Base-by-base conservation (phyloP, 2,797 vertebrate genomes). In the Holocentrus rufus region DNA sequence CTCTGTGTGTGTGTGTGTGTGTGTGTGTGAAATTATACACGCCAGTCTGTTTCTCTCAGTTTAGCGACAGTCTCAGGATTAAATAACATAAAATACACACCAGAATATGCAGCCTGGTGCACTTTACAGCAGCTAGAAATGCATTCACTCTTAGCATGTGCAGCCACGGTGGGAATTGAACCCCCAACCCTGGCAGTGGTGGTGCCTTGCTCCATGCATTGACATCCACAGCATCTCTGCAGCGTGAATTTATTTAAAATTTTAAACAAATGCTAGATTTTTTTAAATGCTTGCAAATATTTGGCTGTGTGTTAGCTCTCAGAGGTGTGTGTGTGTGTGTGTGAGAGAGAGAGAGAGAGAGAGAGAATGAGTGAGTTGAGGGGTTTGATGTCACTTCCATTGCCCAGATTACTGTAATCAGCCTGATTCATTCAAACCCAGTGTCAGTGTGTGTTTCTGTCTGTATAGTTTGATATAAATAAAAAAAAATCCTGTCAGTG, bases 1-100 rank as follows among this genome's bases (percentile, higher is more conserved):
- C 71, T 83, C 83, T 90, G 86, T 85, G 63, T 63, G 69, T 87
- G 85, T 87, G 83, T 82, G 75, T 82, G 62, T 65, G 57, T 83
- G 67, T 72, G 72, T 39, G 74, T 81, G 75, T n/a, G 44, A 17
- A 75, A 77, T 47, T 49, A 72, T 74, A 46, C 75, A 55, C 69
- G 85, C 89, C 88, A 82, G 73, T 76, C 78, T 76, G 69, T 76
- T 86, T 89, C 85, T 79, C 77, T 90, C 89, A 88, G 60, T 13
- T 30, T 62, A 11, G 61, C 78, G 87, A 88, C 82, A 82, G 86
- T 76, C 80, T 77, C 64, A 69, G 67, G 80, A 66, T 80, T 61
- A 84, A 79, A 69, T 57, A 50, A 65, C n/a, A 1, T 56, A 75
- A 57, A 47, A 80, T n/a, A 22, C 18, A 83, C 23, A 68, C 15